These are phyloP conservation scores for Maconellicoccus hirsutus DNA, from an alignment of 1,140 invertebrate genomes.

Conservation along the genomic window DNA sequence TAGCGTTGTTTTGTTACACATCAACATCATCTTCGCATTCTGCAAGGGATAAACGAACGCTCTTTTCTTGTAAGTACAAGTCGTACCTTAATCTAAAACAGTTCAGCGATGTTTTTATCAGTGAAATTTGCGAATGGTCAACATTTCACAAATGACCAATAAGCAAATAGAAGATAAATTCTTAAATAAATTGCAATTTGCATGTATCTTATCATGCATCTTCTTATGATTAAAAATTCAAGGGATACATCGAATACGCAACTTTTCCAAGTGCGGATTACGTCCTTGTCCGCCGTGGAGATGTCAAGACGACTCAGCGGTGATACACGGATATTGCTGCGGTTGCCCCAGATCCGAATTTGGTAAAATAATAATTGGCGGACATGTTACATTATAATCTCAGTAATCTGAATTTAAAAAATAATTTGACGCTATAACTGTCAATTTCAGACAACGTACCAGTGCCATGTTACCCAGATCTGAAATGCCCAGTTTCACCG, in stretches of 20 bases:
- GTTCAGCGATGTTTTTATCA: too few species aligned
- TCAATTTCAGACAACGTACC: constrained; percentile 26
- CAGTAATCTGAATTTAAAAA: not conserved
- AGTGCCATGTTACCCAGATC: constrained; percentile 27
- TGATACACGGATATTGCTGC: constrained; percentile 48
- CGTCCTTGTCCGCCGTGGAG: constrained; percentile 38
- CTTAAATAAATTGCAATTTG: too few species aligned
- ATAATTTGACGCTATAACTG: not conserved
- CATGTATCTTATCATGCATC: too few species aligned
- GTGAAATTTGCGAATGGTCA: too few species aligned
- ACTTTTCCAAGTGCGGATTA: constrained; percentile 4
- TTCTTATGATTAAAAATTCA: too few species aligned
- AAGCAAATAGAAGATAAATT: too few species aligned
- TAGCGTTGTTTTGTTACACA: too few species aligned
- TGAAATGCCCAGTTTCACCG: constrained; percentile 28
- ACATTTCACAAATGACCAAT: too few species aligned
- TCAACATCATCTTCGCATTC: too few species aligned
- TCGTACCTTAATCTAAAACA: too few species aligned
- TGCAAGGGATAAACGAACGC: too few species aligned
- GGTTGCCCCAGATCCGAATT: constrained; percentile 41
- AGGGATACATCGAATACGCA: not conserved
- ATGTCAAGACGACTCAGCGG: constrained; percentile 46
- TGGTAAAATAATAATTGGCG: constrained; percentile 34
- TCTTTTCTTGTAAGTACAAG: too few species aligned
- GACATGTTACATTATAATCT: not conserved